These are phyloP conservation scores for Zaprionus tsacasi DNA, from an alignment of 1,140 invertebrate genomes.

Conservation along the genomic window DNA sequence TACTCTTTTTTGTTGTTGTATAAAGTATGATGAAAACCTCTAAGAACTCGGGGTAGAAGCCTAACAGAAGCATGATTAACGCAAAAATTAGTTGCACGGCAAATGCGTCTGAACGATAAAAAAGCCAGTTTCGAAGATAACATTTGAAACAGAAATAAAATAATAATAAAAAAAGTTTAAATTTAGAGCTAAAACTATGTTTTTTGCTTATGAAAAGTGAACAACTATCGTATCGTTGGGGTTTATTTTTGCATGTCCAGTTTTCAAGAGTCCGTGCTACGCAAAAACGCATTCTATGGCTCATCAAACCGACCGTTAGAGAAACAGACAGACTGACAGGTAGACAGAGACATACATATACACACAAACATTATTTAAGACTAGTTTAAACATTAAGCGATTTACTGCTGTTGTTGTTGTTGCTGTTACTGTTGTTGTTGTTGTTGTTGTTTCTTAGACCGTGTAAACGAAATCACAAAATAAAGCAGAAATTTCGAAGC, in stretches of 20 bases:
- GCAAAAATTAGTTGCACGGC: neutral
- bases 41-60: conserved; percentile 1
- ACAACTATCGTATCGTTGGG: conserved; percentile 33
- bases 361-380: conserved; percentile 78
- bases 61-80: neutral
- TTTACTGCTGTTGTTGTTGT: conserved; percentile 41
- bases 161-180: neutral
- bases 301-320: conserved; percentile 34
- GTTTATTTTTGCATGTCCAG: conserved; percentile 2
- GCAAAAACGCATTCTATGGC: conserved; percentile 54
- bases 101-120: neutral
- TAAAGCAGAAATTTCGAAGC: conserved; percentile 56
- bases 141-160: neutral
- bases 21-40: conserved; percentile 18
- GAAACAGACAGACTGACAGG: conserved; percentile 7
- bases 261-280: conserved; percentile 25
- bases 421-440: conserved; percentile 27
- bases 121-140: neutral
- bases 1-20: conserved; percentile 14
- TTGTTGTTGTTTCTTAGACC: conserved; percentile 43
- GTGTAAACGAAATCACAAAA: conserved; percentile 70
- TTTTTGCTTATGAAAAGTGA: conserved; percentile 3
- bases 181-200: neutral
- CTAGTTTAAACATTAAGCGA: conserved; percentile 71
- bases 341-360: conserved; percentile 47